Base-by-base conservation (phyloP, 2,113 vertebrate genomes). In the Cryptomyrus ogoouensis region DNA sequence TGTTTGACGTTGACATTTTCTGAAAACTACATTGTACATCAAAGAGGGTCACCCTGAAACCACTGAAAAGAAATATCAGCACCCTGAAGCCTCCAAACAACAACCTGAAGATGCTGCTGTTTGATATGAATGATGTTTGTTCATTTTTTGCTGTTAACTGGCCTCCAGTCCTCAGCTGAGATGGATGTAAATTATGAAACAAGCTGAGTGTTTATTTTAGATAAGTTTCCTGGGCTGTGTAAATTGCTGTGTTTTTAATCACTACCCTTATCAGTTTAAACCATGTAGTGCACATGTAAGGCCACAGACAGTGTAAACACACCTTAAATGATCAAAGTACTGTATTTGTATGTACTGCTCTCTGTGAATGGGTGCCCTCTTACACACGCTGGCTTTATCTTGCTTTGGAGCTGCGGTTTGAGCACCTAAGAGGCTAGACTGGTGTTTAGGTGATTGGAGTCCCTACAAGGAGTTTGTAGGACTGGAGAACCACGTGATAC, bases 201-300 rank as follows among this genome's bases (percentile, higher is more conserved):
- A 85, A 58, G 35, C 5, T 91, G 4, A 31, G 50, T 89, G 89
- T 74, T 31, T 87, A 58, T 84, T 35, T 87, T 52, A 70, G 58
- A 74, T 74, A 74, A 90, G 52, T 49, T 19, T 6, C 62, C n/a
- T 88, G 6, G 62, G 53, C 31, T 35, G 35, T 58, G 77, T 89
- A 62, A 89, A 89, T 80, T 27, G 8, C 19, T 89, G 21, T 84
- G 13, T 89, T 89, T 89, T 21, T 58, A 62, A 89, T 62, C 52
- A 58, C 89, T 24, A 17, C 83, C 50, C 39, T 46, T 89, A 84
- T 89, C 89, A 17, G 35, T 84, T 31, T 44, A 62, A 58, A 83
- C 24, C 10, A 21, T 35, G 53, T 21, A 84, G 15, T 1, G 3
- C 66, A 80, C 58, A 88, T 46, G 24, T 52, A 89, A 88, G 21